phyloP scores from a whole-genome alignment of 2,888 invertebrate genomes.

The Synanthedon andrenaeformis region DNA sequence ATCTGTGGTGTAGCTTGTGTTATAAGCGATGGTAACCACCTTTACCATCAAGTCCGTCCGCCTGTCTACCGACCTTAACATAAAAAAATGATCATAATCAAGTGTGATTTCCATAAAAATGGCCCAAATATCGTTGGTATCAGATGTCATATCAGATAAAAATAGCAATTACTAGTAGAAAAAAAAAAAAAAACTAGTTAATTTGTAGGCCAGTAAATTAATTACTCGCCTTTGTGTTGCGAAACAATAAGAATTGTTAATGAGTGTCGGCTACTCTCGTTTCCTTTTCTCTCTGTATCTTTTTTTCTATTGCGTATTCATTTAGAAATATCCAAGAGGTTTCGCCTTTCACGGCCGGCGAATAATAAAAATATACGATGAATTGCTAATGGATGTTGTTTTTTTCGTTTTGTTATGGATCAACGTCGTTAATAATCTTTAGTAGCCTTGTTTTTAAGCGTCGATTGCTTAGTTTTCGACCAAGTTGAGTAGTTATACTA shows the following conservation, averaged over 20 bases:
- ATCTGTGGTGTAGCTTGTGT: no score
- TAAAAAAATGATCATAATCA: no score
- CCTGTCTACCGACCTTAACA: no score
- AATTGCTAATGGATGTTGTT: slow-evolving; percentile 28
- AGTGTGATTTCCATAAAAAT: no score
- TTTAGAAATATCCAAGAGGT: slow-evolving; percentile 23
- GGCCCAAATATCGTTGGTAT: no score
- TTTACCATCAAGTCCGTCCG: no score
- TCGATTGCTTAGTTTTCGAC: slow-evolving; percentile 14
- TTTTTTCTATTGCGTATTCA: slow-evolving; percentile 28
- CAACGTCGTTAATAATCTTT: background rate
- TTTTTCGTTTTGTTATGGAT: background rate
- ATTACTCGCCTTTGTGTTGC: slow-evolving; percentile 44
- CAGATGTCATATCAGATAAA: no score
- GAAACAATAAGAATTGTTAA: slow-evolving; percentile 54
- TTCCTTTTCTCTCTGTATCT: slow-evolving; percentile 20
- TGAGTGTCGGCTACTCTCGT: slow-evolving; percentile 34
- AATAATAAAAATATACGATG: slow-evolving; percentile 28
- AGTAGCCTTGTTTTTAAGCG: slow-evolving; percentile 15
- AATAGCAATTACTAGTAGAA: background rate
- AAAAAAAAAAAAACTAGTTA: background rate
- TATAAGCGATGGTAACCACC: no score
- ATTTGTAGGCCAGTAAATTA: slow-evolving; percentile 25
- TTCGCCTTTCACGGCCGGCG: slow-evolving; percentile 22
- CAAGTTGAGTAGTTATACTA: no score